phyloP scores from a whole-genome alignment of 2,888 invertebrate genomes.

The Rotaria macrura region DNA sequence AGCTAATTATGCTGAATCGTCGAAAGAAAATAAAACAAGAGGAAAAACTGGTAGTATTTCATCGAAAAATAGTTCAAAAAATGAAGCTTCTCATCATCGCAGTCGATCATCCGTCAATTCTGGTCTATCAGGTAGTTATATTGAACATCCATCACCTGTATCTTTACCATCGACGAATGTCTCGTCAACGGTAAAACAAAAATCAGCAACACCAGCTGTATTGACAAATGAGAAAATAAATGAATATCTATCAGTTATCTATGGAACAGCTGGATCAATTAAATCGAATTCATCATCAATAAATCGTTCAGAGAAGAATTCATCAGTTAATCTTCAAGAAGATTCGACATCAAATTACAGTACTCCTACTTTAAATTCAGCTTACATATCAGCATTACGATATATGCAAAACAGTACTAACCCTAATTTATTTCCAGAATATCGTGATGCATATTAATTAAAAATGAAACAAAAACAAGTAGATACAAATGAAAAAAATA shows the following conservation, averaged over 20 bases:
- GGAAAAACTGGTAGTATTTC: not conserved
- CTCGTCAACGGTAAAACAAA: not conserved
- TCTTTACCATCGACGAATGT: not conserved
- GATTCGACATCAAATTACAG: no score
- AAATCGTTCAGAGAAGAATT: not conserved
- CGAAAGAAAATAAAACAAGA: not conserved
- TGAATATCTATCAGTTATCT: not conserved
- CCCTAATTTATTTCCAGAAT: not conserved
- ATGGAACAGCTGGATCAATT: not conserved
- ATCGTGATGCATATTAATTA: not conserved
- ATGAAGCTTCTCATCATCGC: not conserved
- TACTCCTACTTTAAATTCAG: not conserved
- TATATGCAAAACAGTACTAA: conserved; percentile 1
- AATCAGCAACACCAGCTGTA: not conserved
- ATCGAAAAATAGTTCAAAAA: not conserved
- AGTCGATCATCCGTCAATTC: not conserved
- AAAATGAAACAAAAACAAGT: not conserved
- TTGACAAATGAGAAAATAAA: not conserved
- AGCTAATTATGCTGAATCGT: not conserved
- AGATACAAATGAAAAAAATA: not conserved
- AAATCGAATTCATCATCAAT: not conserved
- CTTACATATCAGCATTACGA: not conserved
- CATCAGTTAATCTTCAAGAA: not conserved
- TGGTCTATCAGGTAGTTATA: not conserved
- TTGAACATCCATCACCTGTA: not conserved